Evolutionary conservation across 2,113 vertebrate genomes (phyloP).

Genomic region (Prionailurus viverrinus): DNA sequence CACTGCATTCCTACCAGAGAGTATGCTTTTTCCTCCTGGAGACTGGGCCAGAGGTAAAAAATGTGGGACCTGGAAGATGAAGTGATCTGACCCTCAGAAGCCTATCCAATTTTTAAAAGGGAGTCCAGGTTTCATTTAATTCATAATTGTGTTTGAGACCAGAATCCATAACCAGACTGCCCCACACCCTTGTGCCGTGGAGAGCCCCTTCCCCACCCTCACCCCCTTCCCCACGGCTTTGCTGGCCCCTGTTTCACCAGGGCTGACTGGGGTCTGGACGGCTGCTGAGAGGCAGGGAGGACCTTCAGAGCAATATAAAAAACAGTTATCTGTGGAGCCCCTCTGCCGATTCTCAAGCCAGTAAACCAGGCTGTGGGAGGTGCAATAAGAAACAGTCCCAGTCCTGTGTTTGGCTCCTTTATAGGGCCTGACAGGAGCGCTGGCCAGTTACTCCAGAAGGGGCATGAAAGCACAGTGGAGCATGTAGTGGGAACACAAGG

Average conservation of each 20-base stretch:
- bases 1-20: background rate
- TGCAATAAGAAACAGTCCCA: background rate
- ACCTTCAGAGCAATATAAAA: background rate
- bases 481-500: background rate
- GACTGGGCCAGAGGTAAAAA: background rate
- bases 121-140: background rate
- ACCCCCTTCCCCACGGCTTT: background rate
- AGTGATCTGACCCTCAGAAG: background rate
- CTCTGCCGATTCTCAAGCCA: background rate
- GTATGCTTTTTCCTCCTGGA: background rate
- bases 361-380: background rate
- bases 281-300: background rate
- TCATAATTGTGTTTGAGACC: background rate
- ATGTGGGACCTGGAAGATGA: background rate
- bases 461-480: background rate
- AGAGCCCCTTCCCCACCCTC: background rate
- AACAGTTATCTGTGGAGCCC: background rate
- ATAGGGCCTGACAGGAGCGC: background rate
- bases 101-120: background rate
- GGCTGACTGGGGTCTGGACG: background rate
- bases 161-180: background rate
- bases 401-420: background rate
- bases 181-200: background rate
- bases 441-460: background rate
- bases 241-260: background rate